Evolutionary conservation across 2,113 vertebrate species (phyloP).

Genomic region (Microcebus ravelobensis): DNA sequence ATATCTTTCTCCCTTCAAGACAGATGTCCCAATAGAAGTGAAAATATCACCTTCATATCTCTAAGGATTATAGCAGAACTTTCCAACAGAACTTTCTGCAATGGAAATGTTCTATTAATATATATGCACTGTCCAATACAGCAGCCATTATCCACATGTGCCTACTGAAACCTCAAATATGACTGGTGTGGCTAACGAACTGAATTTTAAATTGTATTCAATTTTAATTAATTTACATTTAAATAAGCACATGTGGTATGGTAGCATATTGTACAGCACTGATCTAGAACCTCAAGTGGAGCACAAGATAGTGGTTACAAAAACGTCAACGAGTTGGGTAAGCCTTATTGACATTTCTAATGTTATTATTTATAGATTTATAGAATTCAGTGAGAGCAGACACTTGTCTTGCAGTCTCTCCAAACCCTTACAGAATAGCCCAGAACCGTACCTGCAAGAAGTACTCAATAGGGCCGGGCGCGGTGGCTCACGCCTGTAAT

Average conservation of each 20-base stretch:
- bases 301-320: neutral
- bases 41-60: neutral
- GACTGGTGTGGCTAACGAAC: neutral
- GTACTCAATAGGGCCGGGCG: no score
- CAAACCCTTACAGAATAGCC: neutral
- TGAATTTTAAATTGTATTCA: neutral
- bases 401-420: neutral
- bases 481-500: no score
- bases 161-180: neutral
- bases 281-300: neutral
- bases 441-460: neutral
- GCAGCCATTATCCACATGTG: neutral
- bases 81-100: neutral
- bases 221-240: neutral
- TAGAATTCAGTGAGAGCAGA: rapidly evolving
- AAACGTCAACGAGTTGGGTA: neutral
- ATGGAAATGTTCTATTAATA: neutral
- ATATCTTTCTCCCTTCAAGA: neutral
- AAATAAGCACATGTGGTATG: neutral
- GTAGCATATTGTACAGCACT: neutral
- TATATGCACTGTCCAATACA: rapidly evolving
- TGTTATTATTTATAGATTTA: neutral
- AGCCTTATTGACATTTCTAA: neutral
- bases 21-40: neutral
- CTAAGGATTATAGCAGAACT: neutral